Percentiles rank a stretch among this genome's conserved stretches.
These are phyloP conservation scores for Lerista edwardsae DNA, from an alignment of 2,797 vertebrate species.

Conservation along the genomic window DNA sequence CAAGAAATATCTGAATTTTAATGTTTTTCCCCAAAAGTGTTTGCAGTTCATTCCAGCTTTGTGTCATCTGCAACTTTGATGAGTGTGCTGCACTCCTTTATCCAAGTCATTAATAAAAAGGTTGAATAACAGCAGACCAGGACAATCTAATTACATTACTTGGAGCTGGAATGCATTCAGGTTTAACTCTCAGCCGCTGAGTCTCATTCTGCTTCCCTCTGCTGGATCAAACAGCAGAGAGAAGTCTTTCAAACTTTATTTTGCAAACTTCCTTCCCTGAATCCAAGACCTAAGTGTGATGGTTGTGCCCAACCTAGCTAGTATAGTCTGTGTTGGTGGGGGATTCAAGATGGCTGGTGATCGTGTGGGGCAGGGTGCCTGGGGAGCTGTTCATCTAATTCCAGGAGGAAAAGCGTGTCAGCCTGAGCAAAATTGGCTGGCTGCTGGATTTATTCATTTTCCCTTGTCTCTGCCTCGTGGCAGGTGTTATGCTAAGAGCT, in stretches of 20 bases:
- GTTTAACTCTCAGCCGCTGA: background rate
- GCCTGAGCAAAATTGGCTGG: constrained; percentile 42
- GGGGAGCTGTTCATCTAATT: constrained; percentile 50
- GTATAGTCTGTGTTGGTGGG: fast-evolving
- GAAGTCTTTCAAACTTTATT: background rate
- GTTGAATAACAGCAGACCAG: background rate
- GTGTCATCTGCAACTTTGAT: constrained; percentile 20
- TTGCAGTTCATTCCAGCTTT: constrained; percentile 17
- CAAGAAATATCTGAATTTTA: constrained; percentile 29
- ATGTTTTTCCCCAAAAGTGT: constrained; percentile 14
- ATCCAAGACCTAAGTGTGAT: background rate
- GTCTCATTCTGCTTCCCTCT: background rate
- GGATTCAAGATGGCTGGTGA: background rate
- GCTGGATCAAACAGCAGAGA: constrained; percentile 8
- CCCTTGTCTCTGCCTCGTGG: constrained; percentile 70
- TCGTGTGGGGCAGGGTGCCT: constrained; percentile 2
- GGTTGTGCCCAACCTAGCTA: background rate
- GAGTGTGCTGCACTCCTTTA: constrained; percentile 22
- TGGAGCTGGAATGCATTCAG: constrained; percentile 6
- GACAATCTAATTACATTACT: constrained; percentile 16
- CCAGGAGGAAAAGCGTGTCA: constrained; percentile 56
- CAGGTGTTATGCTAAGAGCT: constrained; percentile 70
- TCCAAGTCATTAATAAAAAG: constrained; percentile 22
- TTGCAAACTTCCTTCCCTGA: background rate
- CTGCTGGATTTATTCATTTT: constrained; percentile 75